Conservation (phyloP, 2,113 vertebrate genomes). For the Nesospiza acunhae region DNA sequence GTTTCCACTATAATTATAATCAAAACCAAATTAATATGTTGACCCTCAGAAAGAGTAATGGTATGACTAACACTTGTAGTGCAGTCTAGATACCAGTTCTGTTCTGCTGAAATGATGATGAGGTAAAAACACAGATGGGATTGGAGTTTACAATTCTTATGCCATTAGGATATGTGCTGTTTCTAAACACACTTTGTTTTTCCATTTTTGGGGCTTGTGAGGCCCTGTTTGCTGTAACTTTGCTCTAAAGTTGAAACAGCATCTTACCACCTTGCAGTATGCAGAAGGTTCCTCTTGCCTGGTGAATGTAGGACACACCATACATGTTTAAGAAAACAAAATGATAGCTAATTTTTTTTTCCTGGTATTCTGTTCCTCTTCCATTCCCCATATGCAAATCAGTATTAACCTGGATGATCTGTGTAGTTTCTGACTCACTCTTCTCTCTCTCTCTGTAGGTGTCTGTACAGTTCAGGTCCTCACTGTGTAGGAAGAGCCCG, state of each 20-base stretch:
- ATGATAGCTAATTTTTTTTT: neutral
- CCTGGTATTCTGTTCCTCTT: neutral
- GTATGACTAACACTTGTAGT: neutral
- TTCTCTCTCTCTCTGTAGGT: neutral
- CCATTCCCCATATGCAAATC: neutral
- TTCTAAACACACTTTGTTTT: neutral
- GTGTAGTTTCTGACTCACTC: neutral
- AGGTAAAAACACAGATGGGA: neutral
- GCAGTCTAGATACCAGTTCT: neutral
- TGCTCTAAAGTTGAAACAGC: neutral
- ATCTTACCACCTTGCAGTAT: neutral
- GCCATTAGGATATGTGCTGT: neutral
- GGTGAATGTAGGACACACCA: neutral
- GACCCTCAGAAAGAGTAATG: neutral
- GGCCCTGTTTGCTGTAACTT: neutral
- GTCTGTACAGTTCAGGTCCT: neutral
- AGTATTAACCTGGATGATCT: conserved; percentile 19
- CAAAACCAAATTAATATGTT: neutral
- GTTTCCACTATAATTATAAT: neutral
- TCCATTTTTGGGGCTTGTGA: neutral
- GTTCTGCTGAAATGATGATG: neutral
- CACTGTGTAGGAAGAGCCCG: neutral
- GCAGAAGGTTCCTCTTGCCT: neutral
- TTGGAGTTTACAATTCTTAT: neutral
- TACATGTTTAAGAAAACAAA: neutral